Conservation (phyloP, 2,888 invertebrate genomes). For the Tetheella fluctuosa region DNA sequence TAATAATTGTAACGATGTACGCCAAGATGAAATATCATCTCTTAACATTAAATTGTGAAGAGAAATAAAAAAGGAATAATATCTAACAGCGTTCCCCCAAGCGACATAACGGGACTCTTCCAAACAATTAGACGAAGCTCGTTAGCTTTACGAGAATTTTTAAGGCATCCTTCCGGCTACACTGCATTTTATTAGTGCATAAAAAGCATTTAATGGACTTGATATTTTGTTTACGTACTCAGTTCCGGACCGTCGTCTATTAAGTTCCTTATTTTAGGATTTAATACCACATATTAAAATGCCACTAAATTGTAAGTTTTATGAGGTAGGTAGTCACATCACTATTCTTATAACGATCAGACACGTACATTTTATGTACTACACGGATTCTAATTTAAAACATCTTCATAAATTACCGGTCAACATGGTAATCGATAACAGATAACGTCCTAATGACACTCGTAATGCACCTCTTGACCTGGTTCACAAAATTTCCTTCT, state of each 20-base stretch:
- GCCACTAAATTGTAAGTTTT: neutral
- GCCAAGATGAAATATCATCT: constrained; percentile 69
- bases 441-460: constrained; percentile 44
- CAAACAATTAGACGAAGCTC: constrained; percentile 79
- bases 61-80: constrained; percentile 58
- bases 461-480: constrained; percentile 53
- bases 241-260: neutral
- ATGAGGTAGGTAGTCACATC: neutral
- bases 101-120: constrained; percentile 68
- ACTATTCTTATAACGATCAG: neutral
- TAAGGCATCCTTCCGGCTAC: constrained; percentile 50
- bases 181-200: constrained; percentile 62
- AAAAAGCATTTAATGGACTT: constrained; percentile 37
- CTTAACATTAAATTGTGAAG: constrained; percentile 72
- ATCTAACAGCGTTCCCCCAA: constrained; percentile 47
- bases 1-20: constrained; percentile 3
- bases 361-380: neutral
- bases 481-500: constrained; percentile 27
- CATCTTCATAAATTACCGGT: neutral
- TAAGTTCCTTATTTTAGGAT: neutral
- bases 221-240: constrained; percentile 10
- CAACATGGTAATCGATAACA: constrained; percentile 44
- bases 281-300: neutral
- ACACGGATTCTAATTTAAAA: neutral
- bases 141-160: constrained; percentile 70